These are phyloP conservation scores for Orientallactaga bullata DNA, from an alignment of 2,113 vertebrate species.

Conservation along the genomic window DNA sequence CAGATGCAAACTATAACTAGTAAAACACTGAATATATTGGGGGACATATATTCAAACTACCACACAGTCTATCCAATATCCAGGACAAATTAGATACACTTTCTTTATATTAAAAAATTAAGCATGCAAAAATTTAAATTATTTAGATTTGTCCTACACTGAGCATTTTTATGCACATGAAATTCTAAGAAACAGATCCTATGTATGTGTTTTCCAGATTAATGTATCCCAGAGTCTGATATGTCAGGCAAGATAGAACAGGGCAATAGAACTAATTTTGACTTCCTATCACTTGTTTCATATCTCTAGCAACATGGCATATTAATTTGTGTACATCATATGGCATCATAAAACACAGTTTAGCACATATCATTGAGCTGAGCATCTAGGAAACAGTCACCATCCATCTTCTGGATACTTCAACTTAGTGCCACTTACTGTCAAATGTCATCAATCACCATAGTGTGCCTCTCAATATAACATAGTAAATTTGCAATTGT, in stretches of 20 bases:
- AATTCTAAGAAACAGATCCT: slow-evolving; percentile 78
- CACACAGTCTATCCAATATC: background rate
- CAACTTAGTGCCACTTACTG: slow-evolving; percentile 83
- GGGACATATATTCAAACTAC: too few relatives aligned
- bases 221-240: slow-evolving; percentile 83
- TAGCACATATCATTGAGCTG: slow-evolving; percentile 84
- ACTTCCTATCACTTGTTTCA: slow-evolving; percentile 70
- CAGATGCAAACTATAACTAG: too few relatives aligned
- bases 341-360: slow-evolving; percentile 85
- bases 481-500: slow-evolving; percentile 58
- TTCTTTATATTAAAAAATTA: background rate
- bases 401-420: slow-evolving; percentile 84
- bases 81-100: background rate
- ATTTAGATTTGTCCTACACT: slow-evolving; percentile 76
- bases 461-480: slow-evolving; percentile 77
- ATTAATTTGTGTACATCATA: slow-evolving; percentile 86
- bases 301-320: slow-evolving; percentile 79
- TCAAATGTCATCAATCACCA: slow-evolving; percentile 83
- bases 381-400: slow-evolving; percentile 87
- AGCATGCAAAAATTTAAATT: slow-evolving; percentile 75
- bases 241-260: slow-evolving; percentile 85
- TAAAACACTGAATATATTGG: too few relatives aligned
- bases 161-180: background rate
- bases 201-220: slow-evolving; percentile 84
- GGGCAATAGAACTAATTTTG: slow-evolving; percentile 83